A percentile compares a stretch with the other conserved stretches of the same genome.
These are phyloP conservation scores for Drosophila anceps DNA, from an alignment of 2,888 invertebrate genomes.

Conservation along the genomic window DNA sequence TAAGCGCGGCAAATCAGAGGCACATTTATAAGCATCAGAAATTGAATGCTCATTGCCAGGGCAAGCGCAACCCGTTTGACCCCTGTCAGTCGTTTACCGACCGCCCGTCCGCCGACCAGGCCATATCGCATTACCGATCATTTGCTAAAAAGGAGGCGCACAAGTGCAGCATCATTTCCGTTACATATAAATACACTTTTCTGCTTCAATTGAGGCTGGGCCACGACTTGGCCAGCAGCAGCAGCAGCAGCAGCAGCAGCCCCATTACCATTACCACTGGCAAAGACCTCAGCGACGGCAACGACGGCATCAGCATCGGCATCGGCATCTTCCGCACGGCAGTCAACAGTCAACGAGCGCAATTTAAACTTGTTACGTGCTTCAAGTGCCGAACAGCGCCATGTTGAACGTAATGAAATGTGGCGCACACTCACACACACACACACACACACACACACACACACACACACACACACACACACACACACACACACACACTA, in stretches of 20 bases:
- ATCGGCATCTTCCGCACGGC: slow-evolving; percentile 70
- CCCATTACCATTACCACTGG: slow-evolving; percentile 24
- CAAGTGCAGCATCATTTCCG: slow-evolving; percentile 80
- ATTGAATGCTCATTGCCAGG: slow-evolving; percentile 43
- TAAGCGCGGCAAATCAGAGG: slow-evolving; percentile 64
- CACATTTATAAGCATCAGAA: slow-evolving; percentile 45
- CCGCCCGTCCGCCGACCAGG: background rate
- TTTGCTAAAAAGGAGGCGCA: slow-evolving; percentile 68
- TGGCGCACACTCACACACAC: slow-evolving; percentile 42
- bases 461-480: slow-evolving; percentile 13
- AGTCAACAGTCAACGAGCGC: slow-evolving; percentile 81
- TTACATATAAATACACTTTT: slow-evolving; percentile 80
- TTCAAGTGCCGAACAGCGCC: slow-evolving; percentile 67
- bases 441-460: slow-evolving; percentile 13
- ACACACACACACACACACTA: slow-evolving; percentile 27
- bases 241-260: slow-evolving; percentile 20
- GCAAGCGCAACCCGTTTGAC: slow-evolving; percentile 51
- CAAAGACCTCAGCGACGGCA: slow-evolving; percentile 42
- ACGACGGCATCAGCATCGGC: slow-evolving; percentile 26
- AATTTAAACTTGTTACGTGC: slow-evolving; percentile 80
- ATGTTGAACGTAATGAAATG: slow-evolving; percentile 78
- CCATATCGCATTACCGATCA: slow-evolving; percentile 63
- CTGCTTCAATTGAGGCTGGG: slow-evolving; percentile 74
- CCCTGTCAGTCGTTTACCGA: background rate
- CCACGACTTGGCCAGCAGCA: slow-evolving; percentile 64